phyloP scores from a whole-genome alignment of 2,797 vertebrate genomes.

The Labeo calbasu region DNA sequence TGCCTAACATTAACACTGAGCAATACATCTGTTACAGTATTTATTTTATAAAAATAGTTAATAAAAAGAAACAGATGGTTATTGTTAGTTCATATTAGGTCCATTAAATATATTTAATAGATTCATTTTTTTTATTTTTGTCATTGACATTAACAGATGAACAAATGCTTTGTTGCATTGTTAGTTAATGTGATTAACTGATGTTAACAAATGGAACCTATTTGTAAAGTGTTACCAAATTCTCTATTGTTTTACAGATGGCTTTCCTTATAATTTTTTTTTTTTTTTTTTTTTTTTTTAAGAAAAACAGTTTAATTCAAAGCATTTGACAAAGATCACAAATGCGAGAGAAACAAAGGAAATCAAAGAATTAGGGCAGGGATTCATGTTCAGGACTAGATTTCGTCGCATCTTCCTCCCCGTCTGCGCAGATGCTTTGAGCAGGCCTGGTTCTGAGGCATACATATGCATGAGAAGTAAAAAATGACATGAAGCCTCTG shows the following conservation, averaged over 20 bases:
- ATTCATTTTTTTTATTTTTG: background rate
- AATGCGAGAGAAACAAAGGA: slow-evolving; percentile 43
- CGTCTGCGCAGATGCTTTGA: slow-evolving; percentile 69
- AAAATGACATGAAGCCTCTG: slow-evolving; percentile 74
- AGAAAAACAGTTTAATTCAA: background rate
- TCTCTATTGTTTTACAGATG: slow-evolving; percentile 17
- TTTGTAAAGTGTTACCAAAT: background rate
- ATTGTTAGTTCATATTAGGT: background rate
- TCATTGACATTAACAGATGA: background rate
- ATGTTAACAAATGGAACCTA: background rate
- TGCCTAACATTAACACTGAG: background rate
- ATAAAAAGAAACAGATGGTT: background rate
- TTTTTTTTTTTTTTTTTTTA: background rate
- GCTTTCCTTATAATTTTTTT: background rate
- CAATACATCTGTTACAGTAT: background rate
- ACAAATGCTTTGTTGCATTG: background rate
- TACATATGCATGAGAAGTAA: slow-evolving; percentile 76
- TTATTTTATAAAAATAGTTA: background rate
- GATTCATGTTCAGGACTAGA: slow-evolving; percentile 51
- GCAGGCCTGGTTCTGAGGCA: slow-evolving; percentile 62
- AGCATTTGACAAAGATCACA: slow-evolving; percentile 22
- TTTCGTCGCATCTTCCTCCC: slow-evolving; percentile 61
- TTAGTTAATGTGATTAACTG: background rate
- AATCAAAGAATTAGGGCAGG: slow-evolving; percentile 50
- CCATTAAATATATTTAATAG: background rate